phyloP scores from a whole-genome alignment of 2,888 invertebrate genomes.

The Dendrolimus pini region DNA sequence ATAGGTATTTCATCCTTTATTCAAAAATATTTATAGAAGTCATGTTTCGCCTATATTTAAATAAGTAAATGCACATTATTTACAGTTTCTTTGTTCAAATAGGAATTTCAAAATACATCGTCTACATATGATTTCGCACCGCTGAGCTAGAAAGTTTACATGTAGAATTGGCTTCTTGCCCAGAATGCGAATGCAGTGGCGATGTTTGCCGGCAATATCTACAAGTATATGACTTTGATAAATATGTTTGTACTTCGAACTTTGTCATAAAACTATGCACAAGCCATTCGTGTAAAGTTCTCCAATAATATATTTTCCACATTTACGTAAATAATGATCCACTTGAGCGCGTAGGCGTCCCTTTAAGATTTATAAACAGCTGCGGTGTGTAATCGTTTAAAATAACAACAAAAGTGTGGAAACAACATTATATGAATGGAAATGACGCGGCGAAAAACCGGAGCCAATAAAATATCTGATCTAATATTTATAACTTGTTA shows the following conservation, averaged over 20 bases:
- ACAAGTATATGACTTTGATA: background rate
- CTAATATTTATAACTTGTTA: constrained; percentile 1
- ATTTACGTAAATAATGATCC: constrained; percentile 21
- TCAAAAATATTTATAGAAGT: too few relatives aligned
- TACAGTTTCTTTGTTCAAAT: background rate
- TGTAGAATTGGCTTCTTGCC: constrained; percentile 32
- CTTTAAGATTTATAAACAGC: constrained; percentile 26
- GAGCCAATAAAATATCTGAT: constrained; percentile 2
- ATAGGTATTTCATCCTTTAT: too few relatives aligned
- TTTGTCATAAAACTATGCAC: constrained; percentile 7
- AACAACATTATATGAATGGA: constrained; percentile 22
- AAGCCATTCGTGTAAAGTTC: constrained; percentile 2
- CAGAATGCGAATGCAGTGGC: constrained; percentile 28
- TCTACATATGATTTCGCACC: constrained; percentile 6
- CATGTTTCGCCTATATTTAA: too few relatives aligned
- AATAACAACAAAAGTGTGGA: constrained; percentile 19
- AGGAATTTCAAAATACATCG: constrained; percentile 4
- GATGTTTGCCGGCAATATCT: constrained; percentile 14
- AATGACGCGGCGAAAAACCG: constrained; percentile 11
- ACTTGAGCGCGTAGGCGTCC: constrained; percentile 22
- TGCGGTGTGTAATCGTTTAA: constrained; percentile 8
- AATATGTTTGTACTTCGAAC: constrained; percentile 3
- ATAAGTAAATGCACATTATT: background rate
- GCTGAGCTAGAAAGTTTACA: constrained; percentile 10
- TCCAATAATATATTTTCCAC: constrained; percentile 19